Evolutionary conservation across 2,113 vertebrate genomes (phyloP).

Genomic region (Lycocorax pyrrhopterus): DNA sequence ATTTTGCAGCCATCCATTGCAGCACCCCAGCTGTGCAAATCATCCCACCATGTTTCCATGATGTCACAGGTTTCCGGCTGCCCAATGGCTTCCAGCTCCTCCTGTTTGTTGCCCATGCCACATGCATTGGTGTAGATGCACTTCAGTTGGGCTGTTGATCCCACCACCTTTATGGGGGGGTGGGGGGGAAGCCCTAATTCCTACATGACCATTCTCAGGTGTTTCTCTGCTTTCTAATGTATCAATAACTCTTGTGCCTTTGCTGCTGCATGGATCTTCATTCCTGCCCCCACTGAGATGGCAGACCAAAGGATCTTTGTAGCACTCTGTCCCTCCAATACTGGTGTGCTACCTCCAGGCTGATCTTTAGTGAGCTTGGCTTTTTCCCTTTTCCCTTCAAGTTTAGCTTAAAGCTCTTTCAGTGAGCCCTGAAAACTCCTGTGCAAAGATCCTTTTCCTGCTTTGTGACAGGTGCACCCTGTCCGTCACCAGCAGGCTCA

Average conservation of each 20-base stretch:
- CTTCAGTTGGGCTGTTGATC: neutral
- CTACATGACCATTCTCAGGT: neutral
- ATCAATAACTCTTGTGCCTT: neutral
- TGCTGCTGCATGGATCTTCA: neutral
- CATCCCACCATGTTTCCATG: neutral
- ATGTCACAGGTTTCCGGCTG: neutral
- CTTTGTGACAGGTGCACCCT: fast-evolving
- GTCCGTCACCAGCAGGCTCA: neutral
- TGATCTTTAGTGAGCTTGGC: neutral
- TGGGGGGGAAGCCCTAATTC: neutral
- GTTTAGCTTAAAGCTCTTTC: neutral
- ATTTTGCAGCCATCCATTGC: neutral
- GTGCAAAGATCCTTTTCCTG: neutral
- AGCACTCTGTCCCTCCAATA: neutral
- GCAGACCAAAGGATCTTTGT: neutral
- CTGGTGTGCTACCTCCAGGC: neutral
- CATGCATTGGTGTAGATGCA: neutral
- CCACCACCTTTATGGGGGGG: fast-evolving
- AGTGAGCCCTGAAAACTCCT: neutral
- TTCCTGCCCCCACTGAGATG: no score
- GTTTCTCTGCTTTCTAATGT: neutral
- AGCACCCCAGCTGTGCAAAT: neutral
- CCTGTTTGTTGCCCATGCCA: neutral
- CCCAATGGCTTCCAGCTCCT: neutral
- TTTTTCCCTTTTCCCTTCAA: neutral